Base-by-base conservation (phyloP, 2,888 invertebrate genomes). In the Cephalotes varians region DNA sequence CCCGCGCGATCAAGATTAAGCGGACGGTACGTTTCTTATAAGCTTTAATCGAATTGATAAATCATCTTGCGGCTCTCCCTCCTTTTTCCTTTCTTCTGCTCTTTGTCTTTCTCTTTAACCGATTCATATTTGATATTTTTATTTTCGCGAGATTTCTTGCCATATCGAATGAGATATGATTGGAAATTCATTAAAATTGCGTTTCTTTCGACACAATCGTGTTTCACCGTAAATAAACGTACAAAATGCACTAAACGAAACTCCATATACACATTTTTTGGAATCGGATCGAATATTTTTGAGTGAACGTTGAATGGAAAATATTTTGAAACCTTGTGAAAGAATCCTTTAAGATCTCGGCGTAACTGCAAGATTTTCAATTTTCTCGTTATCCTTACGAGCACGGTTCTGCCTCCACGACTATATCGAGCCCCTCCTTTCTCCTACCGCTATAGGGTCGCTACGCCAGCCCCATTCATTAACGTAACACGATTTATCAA, bases 401-500 rank as follows among this genome's bases (percentile, higher is more conserved):
- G 82, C 56, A 77, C 77, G 65, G 82, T 82, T 85, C 84, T 51
- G 34, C 76, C 84, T 34, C 65, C 87, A 84, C 81, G 84, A 80
- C 82, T 62, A 65, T 87, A 86, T 77, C 85, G 81, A 81, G 65
- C 62, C 67, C 76, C 71, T 44, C 56, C 69, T 73, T 72, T 71
- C 67, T 72, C 72, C 77, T 69, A 86, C 83, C 60, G 74, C 86
- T 82, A 76, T 79, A n/a, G 77, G 82, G 72, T 81, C 88, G 82
- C 85, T 88, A 86, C 87, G 88, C 88, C 88, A 90, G 91, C 89
- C 92, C 91, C 93, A 94, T 94, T 94, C 94, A 94, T 94, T 94
- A 94, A 93, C 93, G 93, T 91, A 93, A 94, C 94, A 94, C 94
- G 94, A 94, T 94, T 94, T 94, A 94, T 94, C 94, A 94, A 94